Conservation (phyloP, 2,888 invertebrate genomes). For the Theretra japonica region DNA sequence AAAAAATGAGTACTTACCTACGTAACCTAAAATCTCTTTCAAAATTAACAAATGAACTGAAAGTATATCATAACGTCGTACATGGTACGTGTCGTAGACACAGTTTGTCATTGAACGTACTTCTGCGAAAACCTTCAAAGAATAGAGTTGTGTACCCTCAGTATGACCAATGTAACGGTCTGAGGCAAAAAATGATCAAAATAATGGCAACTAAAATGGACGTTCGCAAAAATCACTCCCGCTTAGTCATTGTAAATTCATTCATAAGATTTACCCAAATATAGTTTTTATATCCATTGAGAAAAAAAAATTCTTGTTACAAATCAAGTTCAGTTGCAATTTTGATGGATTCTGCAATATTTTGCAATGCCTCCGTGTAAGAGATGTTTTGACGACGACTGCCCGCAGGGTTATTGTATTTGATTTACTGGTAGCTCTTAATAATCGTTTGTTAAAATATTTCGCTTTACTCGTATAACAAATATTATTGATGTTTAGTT, state of each 20-base stretch:
- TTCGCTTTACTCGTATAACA: not conserved
- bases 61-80: not conserved
- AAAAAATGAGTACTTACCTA: too few species aligned
- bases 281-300: not conserved
- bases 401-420: conserved; percentile 59
- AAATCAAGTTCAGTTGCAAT: not conserved
- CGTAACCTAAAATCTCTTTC: too few species aligned
- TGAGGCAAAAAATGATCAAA: conserved; percentile 2
- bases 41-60: not conserved
- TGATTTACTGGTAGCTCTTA: conserved; percentile 11
- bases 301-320: not conserved
- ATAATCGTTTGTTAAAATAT: not conserved
- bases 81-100: not conserved
- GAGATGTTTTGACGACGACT: conserved; percentile 67
- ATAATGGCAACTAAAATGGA: not conserved
- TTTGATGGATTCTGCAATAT: conserved; percentile 1
- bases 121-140: not conserved
- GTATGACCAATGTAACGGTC: not conserved
- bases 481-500: too few species aligned
- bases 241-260: conserved; percentile 50
- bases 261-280: conserved; percentile 34
- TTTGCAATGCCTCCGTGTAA: conserved; percentile 8
- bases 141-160: not conserved
- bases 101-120: not conserved
- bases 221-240: conserved; percentile 9